These are phyloP conservation scores for Actenoides lindsayi DNA, from an alignment of 2,113 vertebrate species.

Conservation along the genomic window DNA sequence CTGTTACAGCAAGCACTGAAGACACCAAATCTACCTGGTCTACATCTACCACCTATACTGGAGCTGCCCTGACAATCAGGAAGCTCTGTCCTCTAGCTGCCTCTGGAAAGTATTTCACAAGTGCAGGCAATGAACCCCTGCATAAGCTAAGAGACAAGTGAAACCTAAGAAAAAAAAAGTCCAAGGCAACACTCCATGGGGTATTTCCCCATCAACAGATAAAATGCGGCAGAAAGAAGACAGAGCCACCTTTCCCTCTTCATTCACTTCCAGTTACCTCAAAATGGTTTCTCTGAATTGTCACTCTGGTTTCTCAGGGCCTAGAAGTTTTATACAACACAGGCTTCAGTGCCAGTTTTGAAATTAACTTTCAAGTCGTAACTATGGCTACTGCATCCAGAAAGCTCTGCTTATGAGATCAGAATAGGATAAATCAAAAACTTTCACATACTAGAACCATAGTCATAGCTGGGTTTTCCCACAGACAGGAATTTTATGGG, in stretches of 20 bases:
- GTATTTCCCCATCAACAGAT: not conserved
- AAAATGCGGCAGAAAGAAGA: not conserved
- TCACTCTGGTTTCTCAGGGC: not conserved
- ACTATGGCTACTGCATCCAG: not conserved
- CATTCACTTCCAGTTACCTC: not conserved
- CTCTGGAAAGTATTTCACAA: not conserved
- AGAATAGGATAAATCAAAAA: not conserved
- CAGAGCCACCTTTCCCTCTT: not conserved
- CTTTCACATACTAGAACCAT: not conserved
- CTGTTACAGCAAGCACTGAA: not conserved
- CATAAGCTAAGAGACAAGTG: not conserved
- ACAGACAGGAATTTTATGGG: not conserved
- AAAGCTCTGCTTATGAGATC: not conserved
- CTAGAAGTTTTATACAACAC: not conserved
- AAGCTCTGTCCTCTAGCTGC: not conserved
- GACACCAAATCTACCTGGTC: not conserved
- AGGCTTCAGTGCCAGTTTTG: not conserved
- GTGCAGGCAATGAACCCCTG: not conserved
- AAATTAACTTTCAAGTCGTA: not conserved
- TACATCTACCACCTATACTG: not conserved
- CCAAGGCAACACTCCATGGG: not conserved
- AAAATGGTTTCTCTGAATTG: not conserved
- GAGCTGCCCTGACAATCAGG: not conserved
- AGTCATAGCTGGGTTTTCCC: not conserved
- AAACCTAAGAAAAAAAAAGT: not conserved